These are phyloP conservation scores for Eudasyphora cyanicolor DNA, from an alignment of 2,888 invertebrate species.

Conservation along the genomic window DNA sequence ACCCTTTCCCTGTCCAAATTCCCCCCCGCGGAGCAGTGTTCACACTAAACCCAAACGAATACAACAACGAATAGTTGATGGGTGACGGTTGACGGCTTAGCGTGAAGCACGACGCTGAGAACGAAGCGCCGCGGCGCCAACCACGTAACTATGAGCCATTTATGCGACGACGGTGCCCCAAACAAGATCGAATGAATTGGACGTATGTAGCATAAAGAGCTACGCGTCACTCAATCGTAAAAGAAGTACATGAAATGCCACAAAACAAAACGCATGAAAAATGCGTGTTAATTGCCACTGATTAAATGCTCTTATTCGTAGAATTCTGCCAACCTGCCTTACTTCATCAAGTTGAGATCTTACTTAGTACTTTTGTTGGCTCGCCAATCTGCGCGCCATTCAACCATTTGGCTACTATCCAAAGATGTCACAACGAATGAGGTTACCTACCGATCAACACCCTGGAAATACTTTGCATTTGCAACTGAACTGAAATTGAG, in stretches of 20 bases:
- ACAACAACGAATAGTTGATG: too few relatives aligned
- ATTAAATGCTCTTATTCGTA: background rate
- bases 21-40: background rate
- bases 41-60: background rate
- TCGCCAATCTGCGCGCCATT: background rate
- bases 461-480: slow-evolving; percentile 34
- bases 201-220: background rate
- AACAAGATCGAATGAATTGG: background rate
- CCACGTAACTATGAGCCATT: too few relatives aligned
- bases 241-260: background rate
- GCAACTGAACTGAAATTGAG: slow-evolving; percentile 34
- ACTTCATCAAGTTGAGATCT: background rate
- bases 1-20: too few relatives aligned
- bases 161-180: background rate
- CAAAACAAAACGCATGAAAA: background rate
- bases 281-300: background rate
- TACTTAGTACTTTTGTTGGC: background rate
- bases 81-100: background rate
- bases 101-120: background rate
- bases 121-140: slow-evolving; percentile 7
- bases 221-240: background rate
- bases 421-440: slow-evolving; percentile 59
- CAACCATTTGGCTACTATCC: slow-evolving; percentile 51
- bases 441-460: slow-evolving; percentile 35
- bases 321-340: background rate